phyloP scores from a whole-genome alignment of 2,888 invertebrate species.

The Phragmatobia fuliginosa region DNA sequence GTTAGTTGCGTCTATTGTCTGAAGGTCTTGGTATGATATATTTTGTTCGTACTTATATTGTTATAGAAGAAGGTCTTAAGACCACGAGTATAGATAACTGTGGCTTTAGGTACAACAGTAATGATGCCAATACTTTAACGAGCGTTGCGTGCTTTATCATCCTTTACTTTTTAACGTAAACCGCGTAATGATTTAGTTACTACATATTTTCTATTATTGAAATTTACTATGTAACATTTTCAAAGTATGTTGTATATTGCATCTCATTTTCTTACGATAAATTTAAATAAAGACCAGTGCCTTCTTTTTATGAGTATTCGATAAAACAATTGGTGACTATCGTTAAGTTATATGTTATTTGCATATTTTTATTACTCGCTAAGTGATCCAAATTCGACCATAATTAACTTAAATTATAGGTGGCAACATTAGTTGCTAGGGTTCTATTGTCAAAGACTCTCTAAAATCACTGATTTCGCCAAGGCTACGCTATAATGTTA shows the following conservation, averaged over 20 bases:
- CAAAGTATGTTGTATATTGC: slow-evolving; percentile 50
- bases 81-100: slow-evolving; percentile 63
- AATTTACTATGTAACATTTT: slow-evolving; percentile 49
- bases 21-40: slow-evolving; percentile 47
- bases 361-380: no score
- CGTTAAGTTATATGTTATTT: slow-evolving; percentile 23
- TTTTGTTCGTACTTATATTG: slow-evolving; percentile 33
- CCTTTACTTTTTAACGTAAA: slow-evolving; percentile 68
- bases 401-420: no score
- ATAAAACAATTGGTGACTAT: background rate
- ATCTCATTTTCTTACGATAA: slow-evolving; percentile 39
- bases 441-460: no score
- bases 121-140: slow-evolving; percentile 66
- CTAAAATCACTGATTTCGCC: no score
- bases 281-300: slow-evolving; percentile 8
- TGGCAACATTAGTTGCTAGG: no score
- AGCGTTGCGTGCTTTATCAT: slow-evolving; percentile 79
- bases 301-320: background rate
- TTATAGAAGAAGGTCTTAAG: slow-evolving; percentile 50
- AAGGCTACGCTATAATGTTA: no score
- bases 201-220: slow-evolving; percentile 62
- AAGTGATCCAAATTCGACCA: no score
- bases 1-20: slow-evolving; percentile 24
- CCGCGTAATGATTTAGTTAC: slow-evolving; percentile 64
- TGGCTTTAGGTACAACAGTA: slow-evolving; percentile 52